Percentiles rank a stretch among this genome's conserved stretches.
Conservation (phyloP, 2,888 invertebrate genomes). For the Philonicus albiceps region DNA sequence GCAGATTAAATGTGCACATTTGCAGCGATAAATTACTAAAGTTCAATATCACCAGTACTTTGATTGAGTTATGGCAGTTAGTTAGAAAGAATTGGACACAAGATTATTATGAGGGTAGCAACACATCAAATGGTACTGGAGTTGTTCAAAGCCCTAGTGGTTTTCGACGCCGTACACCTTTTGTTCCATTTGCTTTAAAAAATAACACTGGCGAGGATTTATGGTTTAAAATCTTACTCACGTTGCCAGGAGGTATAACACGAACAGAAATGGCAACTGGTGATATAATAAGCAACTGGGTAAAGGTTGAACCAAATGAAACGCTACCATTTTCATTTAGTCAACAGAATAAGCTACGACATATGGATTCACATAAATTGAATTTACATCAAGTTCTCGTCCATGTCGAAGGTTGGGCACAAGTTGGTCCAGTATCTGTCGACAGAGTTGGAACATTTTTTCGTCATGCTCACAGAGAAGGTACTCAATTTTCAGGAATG, state of each 20-base stretch:
- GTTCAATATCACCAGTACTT: slow-evolving; percentile 87
- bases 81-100: slow-evolving; percentile 88
- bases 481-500: slow-evolving; percentile 45
- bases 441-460: slow-evolving; percentile 96
- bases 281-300: slow-evolving; percentile 69
- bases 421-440: slow-evolving; percentile 88
- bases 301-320: slow-evolving; percentile 75
- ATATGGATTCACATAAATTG: slow-evolving; percentile 78
- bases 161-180: slow-evolving; percentile 82
- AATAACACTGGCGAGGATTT: slow-evolving; percentile 90
- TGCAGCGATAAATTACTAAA: slow-evolving; percentile 79
- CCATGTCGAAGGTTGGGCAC: slow-evolving; percentile 88
- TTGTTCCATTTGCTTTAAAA: slow-evolving; percentile 91
- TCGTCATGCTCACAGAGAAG: slow-evolving; percentile 68
- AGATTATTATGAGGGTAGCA: slow-evolving; percentile 69
- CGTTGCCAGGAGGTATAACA: slow-evolving; percentile 70
- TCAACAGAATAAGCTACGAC: slow-evolving; percentile 71
- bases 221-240: slow-evolving; percentile 84
- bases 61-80: slow-evolving; percentile 81
- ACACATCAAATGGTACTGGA: slow-evolving; percentile 37
- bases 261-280: slow-evolving; percentile 55
- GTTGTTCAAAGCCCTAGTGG: slow-evolving; percentile 53
- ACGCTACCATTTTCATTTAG: slow-evolving; percentile 89
- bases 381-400: slow-evolving; percentile 88
- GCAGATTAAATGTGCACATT: slow-evolving; percentile 70